phyloP scores from a whole-genome alignment of 2,797 vertebrate genomes.

The Aselliscus stoliczkanus region DNA sequence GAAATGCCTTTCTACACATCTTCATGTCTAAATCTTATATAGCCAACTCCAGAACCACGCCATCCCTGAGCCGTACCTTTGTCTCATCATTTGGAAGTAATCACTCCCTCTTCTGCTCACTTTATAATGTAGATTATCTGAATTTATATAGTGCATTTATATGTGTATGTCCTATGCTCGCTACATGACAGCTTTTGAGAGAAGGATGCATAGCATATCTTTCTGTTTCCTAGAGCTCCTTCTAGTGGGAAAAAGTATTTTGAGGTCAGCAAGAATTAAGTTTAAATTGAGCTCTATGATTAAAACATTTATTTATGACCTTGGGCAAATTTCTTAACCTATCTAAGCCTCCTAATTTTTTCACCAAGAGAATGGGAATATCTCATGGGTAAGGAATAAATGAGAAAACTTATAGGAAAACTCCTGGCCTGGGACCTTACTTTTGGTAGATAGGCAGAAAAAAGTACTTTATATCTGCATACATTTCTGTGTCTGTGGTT shows the following conservation, averaged over 20 bases:
- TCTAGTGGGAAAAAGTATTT: constrained; percentile 22
- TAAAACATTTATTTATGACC: neutral
- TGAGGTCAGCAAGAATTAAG: constrained; percentile 5
- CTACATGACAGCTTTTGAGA: neutral
- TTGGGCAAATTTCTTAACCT: neutral
- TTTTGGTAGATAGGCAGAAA: neutral
- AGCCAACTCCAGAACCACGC: neutral
- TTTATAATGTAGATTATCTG: neutral
- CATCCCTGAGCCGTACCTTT: neutral
- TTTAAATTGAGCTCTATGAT: neutral
- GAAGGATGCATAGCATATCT: neutral
- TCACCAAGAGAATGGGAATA: neutral
- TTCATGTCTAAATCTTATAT: neutral
- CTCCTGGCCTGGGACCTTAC: neutral
- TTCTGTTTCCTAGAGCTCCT: constrained; percentile 41
- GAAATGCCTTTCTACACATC: neutral
- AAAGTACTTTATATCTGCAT: neutral
- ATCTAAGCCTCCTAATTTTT: neutral
- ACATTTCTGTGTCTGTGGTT: neutral
- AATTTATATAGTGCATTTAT: neutral
- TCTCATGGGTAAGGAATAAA: neutral
- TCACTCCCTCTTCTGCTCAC: neutral
- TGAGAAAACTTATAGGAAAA: neutral
- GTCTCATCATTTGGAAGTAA: neutral
- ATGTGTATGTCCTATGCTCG: neutral